Evolutionary conservation across 2,888 invertebrate genomes (phyloP).

Genomic region (Eupsilia transversa): DNA sequence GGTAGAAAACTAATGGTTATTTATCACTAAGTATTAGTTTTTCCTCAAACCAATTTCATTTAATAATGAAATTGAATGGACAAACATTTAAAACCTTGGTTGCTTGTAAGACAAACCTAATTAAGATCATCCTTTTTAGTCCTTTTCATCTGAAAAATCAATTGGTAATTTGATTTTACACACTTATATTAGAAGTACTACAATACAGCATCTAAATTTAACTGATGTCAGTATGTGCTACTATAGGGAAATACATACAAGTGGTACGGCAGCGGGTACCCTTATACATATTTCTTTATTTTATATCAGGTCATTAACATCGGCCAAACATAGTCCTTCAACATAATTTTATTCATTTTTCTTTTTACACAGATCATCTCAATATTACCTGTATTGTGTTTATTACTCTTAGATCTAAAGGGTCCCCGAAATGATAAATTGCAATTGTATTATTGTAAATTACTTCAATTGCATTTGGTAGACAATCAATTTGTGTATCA

Average conservation of each 20-base stretch:
- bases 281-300: background rate
- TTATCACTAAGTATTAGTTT: conserved; percentile 37
- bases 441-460: no score
- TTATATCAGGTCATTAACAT: background rate
- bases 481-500: no score
- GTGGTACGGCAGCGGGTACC: background rate
- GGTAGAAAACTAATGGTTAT: conserved; percentile 23
- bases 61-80: conserved; percentile 12
- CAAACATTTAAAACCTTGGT: conserved; percentile 24
- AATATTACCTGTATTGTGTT: background rate
- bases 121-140: conserved; percentile 78
- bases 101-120: conserved; percentile 71
- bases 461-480: no score
- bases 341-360: background rate
- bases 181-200: background rate
- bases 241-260: background rate
- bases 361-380: no score
- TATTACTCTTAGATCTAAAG: background rate
- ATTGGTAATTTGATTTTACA: conserved; percentile 41
- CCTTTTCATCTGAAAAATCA: conserved; percentile 86
- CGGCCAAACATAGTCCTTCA: background rate
- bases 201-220: background rate
- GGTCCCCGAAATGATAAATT: no score
- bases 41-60: conserved; percentile 17
- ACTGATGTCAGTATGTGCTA: background rate